Base-by-base conservation (phyloP, 2,797 vertebrate species). In the Acipenser ruthenus region DNA sequence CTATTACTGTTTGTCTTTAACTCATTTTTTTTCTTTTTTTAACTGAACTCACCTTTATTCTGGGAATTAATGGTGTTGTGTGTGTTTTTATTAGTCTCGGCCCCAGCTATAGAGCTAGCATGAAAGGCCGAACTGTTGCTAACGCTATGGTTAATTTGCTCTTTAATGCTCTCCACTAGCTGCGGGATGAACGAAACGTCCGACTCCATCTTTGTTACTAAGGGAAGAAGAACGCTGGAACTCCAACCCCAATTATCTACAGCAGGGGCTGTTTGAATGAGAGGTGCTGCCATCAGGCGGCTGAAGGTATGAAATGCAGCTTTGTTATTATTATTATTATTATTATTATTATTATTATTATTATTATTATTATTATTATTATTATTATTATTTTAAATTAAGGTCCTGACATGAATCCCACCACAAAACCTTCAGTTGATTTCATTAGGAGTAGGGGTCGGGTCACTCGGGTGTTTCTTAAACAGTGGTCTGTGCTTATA, bases 21-120 rank as follows among this genome's bases (percentile, higher is more conserved):
- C 61, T 64, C 58, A 49, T 52, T 65, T 18, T 51, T 61, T 47
- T 74, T 18, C 48, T 68, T 78, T 61, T 47, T 74, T 74, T 79
- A 73, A 70, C 65, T 80, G 82, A 80, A 93, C 91, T 92, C 90
- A 92, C 89, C 90, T 93, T 87, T 76, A 74, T 78, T 78, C 80
- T 82, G 85, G 86, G 80, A 70, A 84, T 77, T 86, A 87, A 79
- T 84, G 86, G 75, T 81, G 84, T 87, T 78, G 48, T 74, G 73
- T 86, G 77, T 89, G 85, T 89, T 90, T 89, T 86, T 88, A 84
- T 88, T 83, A 84, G 78, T 89, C 75, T 87, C 87, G 80, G 82
- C 77, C 78, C 82, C 82, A 84, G 78, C 76, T 67, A 82, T 70
- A 79, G 79, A 85, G 70, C 77, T 80, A 80, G 78, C 78, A 73